Percentiles rank a stretch among this genome's conserved stretches.
phyloP scores from a whole-genome alignment of 1,140 invertebrate genomes.

The Drosophila sturtevanti region DNA sequence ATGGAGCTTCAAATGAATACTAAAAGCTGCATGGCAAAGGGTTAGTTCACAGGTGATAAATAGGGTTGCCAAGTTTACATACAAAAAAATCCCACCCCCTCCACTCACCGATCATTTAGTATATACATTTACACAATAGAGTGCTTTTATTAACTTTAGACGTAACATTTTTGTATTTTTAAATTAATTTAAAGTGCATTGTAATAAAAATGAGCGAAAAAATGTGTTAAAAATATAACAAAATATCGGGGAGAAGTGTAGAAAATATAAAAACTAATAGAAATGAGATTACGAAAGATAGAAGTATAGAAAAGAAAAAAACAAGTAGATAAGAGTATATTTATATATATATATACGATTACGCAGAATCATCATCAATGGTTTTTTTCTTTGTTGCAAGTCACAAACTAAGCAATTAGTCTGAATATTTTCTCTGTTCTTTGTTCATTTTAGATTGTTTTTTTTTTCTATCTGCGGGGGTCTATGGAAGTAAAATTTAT shows the following conservation, averaged over 20 bases:
- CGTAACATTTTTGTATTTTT: too few relatives aligned
- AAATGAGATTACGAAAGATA: too few relatives aligned
- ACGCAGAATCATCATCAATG: background rate
- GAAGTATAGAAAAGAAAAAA: background rate
- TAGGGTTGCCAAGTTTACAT: too few relatives aligned
- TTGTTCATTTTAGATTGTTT: background rate
- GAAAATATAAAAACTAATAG: too few relatives aligned
- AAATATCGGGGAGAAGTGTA: too few relatives aligned
- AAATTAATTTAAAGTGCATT: too few relatives aligned
- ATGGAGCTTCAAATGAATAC: slow-evolving; percentile 34
- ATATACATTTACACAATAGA: too few relatives aligned
- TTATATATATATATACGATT: background rate
- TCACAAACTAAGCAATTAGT: slow-evolving; percentile 7
- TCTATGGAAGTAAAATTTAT: background rate
- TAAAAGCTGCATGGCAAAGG: background rate
- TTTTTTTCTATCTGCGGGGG: background rate
- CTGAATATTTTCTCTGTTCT: background rate
- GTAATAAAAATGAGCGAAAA: too few relatives aligned
- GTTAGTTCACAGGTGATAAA: background rate
- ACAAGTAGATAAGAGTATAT: background rate
- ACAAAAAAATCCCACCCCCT: too few relatives aligned
- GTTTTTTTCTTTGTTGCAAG: background rate
- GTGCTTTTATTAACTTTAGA: too few relatives aligned
- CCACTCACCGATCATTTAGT: too few relatives aligned
- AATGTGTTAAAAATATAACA: too few relatives aligned